Conservation (phyloP, 2,888 invertebrate genomes). For the Chirona hameri region DNA sequence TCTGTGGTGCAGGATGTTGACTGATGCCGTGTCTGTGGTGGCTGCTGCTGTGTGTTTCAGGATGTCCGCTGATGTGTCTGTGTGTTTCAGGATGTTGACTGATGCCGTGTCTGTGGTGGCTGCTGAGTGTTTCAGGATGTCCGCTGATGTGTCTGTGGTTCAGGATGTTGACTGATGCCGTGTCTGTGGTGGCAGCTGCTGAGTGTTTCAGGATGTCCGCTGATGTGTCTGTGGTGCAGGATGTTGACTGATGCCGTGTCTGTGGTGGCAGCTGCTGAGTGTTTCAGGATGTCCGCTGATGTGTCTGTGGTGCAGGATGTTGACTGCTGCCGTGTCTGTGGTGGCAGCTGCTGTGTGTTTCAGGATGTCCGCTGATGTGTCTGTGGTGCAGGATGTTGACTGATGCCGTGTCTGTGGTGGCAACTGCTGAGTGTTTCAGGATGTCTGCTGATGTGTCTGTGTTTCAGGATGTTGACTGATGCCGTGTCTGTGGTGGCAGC, state of each 20-base stretch:
- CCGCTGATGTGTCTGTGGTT: background rate
- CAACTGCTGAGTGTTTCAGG: background rate
- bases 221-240: slow-evolving; percentile 45
- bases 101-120: background rate
- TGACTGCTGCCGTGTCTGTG: too few relatives aligned
- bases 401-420: background rate
- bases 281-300: background rate
- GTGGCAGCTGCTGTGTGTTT: background rate
- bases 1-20: too few relatives aligned
- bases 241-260: slow-evolving; percentile 51
- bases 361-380: slow-evolving; percentile 57
- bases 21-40: too few relatives aligned
- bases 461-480: slow-evolving; percentile 55
- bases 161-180: slow-evolving; percentile 55
- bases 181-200: background rate
- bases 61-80: slow-evolving; percentile 55
- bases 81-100: too few relatives aligned
- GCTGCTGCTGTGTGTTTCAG: slow-evolving; percentile 48
- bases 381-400: too few relatives aligned
- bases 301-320: too few relatives aligned
- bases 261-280: background rate
- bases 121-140: background rate
- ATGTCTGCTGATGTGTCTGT: background rate
- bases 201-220: background rate
- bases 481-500: background rate